Conservation (phyloP, 2,888 invertebrate species). For the Stictocephala bisonia region DNA sequence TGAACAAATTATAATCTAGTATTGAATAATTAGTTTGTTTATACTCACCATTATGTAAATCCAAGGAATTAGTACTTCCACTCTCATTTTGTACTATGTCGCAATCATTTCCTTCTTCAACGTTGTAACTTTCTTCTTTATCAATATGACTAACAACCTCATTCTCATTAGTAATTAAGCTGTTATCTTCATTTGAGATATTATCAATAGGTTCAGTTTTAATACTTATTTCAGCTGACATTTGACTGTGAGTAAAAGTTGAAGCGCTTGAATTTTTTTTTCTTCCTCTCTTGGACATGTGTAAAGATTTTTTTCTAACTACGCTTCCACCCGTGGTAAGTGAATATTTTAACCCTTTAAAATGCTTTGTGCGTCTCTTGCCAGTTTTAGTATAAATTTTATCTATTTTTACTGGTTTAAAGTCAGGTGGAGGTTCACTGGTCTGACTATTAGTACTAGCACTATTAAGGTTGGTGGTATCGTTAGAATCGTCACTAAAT, state of each 20-base stretch:
- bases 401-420: conserved; percentile 38
- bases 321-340: conserved; percentile 52
- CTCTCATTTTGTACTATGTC: too few species aligned
- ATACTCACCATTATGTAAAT: too few species aligned
- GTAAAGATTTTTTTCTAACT: conserved; percentile 43
- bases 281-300: conserved; percentile 15
- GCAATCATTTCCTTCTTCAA: too few species aligned
- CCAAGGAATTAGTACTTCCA: too few species aligned
- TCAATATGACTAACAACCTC: too few species aligned
- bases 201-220: neutral
- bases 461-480: conserved; percentile 8
- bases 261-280: conserved; percentile 24
- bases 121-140: too few species aligned
- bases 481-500: conserved; percentile 21
- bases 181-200: too few species aligned
- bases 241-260: too few species aligned
- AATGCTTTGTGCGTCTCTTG: conserved; percentile 55
- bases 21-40: too few species aligned
- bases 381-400: conserved; percentile 55
- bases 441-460: conserved; percentile 32
- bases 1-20: too few species aligned
- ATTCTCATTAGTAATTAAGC: too few species aligned
- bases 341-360: conserved; percentile 57
- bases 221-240: neutral
- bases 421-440: conserved; percentile 12